These are phyloP conservation scores for Tyrophagus putrescentiae DNA, from an alignment of 1,140 invertebrate species.

Conservation along the genomic window DNA sequence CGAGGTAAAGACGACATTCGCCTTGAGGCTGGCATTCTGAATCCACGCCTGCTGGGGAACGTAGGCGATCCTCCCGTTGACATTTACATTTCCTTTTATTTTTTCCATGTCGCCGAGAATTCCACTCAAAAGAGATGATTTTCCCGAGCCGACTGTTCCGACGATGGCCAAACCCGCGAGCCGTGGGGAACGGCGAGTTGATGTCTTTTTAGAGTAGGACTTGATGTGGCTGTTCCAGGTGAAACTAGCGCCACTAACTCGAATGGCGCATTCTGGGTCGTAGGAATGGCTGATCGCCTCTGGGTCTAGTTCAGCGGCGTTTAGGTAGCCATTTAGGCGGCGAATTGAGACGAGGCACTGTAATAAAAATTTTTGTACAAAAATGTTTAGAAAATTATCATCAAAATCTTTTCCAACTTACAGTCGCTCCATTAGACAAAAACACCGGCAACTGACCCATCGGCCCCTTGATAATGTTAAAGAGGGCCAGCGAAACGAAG, in stretches of 20 bases:
- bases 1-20: conserved; percentile 48
- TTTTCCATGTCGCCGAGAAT: conserved; percentile 37
- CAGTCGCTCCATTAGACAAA: conserved; percentile 28
- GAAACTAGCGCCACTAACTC: conserved; percentile 2
- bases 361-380: too few relatives aligned
- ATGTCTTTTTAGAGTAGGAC: conserved; percentile 23
- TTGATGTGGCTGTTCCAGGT: conserved; percentile 7
- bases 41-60: conserved; percentile 47
- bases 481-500: conserved; percentile 45
- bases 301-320: conserved; percentile 45
- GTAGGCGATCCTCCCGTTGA: conserved; percentile 33
- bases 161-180: conserved; percentile 37
- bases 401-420: background rate
- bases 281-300: conserved; percentile 28
- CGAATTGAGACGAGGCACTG: conserved; percentile 57
- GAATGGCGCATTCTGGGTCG: conserved; percentile 12
- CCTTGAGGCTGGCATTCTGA: conserved; percentile 38
- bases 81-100: conserved; percentile 25
- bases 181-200: conserved; percentile 25
- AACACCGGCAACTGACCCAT: conserved; percentile 38
- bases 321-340: conserved; percentile 77
- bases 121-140: conserved; percentile 37
- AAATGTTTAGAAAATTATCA: too few relatives aligned
- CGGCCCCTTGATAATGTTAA: conserved; percentile 54
- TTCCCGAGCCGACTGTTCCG: conserved; percentile 39